Base-by-base conservation (phyloP, 2,888 invertebrate species). In the Coleophora deauratella region DNA sequence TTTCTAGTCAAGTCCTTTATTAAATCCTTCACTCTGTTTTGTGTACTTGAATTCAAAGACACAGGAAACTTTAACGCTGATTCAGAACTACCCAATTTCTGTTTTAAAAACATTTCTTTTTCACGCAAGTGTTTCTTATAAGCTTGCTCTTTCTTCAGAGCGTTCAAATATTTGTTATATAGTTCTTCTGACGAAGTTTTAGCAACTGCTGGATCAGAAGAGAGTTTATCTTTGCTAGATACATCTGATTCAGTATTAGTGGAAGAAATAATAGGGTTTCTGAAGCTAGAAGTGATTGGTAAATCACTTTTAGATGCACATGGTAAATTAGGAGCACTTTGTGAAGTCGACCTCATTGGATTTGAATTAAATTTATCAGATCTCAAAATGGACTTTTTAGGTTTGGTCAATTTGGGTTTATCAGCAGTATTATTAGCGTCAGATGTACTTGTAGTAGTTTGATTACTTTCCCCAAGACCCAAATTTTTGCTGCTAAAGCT, bases 1-100 rank as follows among this genome's bases (percentile, higher is more conserved):
- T 84, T 84, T 49, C 73, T 65, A n/a, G 77, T 72, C 40, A 85
- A 66, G 54, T 85, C 85, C 54, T 80, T 78, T 46, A 84, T 70
- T 34, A 85, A 57, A 43, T 79, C 69, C 48, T 78, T 74, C 11
- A 84, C 52, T 55, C 62, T 70, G 40, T 54, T 68, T 45, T 61
- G 67, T 10, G 62, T 49, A 49, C 68, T 72, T 8, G 48, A 33
- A 31, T 71, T 65, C 27, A 60, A 44, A 31, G 57, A 54, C 15
- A 48, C 39, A 13, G 65, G 55, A 13, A 57, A 48, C 43, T 65
- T 72, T n/a, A 72, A 52, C 15, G 58, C 66, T 44, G 59, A 55
- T 38, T 79, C 78, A 35, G 79, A 76, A 46, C 66, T 62, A 21
- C 66, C 70, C 15, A 79, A 52, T 50, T 82, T 85, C 37, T 80